phyloP scores from a whole-genome alignment of 2,888 invertebrate species.

The Agrotis puta region DNA sequence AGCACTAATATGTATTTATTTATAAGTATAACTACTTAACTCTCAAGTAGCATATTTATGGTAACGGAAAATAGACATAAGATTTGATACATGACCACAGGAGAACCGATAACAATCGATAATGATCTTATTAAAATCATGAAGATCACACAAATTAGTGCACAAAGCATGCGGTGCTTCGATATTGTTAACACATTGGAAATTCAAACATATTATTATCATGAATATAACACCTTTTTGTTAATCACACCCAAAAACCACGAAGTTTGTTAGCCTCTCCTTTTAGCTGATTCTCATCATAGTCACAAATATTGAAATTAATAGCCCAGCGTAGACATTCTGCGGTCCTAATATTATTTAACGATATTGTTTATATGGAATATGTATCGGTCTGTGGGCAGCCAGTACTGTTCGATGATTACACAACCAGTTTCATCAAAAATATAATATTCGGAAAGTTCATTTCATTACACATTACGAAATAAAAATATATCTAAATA shows the following conservation, averaged over 20 bases:
- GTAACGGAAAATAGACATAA: background rate
- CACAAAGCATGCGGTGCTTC: constrained; percentile 73
- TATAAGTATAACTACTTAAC: constrained; percentile 15
- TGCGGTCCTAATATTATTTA: constrained; percentile 50
- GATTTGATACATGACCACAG: constrained; percentile 14
- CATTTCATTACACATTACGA: constrained; percentile 19
- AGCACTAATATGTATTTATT: constrained; percentile 1
- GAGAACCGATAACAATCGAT: constrained; percentile 10
- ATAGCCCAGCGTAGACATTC: constrained; percentile 56
- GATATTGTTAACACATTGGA: constrained; percentile 46
- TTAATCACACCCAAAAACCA: constrained; percentile 50
- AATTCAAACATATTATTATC: constrained; percentile 38
- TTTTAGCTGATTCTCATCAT: constrained; percentile 33
- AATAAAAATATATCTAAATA: constrained; percentile 54
- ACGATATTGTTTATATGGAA: constrained; percentile 58
- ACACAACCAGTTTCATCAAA: constrained; percentile 74
- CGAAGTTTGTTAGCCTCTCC: constrained; percentile 31
- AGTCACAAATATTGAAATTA: constrained; percentile 43
- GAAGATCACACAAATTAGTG: constrained; percentile 82
- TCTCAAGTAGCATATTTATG: constrained; percentile 19
- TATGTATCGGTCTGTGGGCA: constrained; percentile 70
- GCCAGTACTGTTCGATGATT: constrained; percentile 74
- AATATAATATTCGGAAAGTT: constrained; percentile 53
- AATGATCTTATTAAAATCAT: constrained; percentile 56
- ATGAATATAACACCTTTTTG: constrained; percentile 44